Evolutionary conservation across 2,113 vertebrate genomes (phyloP), one percentile per base, ranked within the genome.

Genomic region (Planiliza haematocheilus): DNA sequence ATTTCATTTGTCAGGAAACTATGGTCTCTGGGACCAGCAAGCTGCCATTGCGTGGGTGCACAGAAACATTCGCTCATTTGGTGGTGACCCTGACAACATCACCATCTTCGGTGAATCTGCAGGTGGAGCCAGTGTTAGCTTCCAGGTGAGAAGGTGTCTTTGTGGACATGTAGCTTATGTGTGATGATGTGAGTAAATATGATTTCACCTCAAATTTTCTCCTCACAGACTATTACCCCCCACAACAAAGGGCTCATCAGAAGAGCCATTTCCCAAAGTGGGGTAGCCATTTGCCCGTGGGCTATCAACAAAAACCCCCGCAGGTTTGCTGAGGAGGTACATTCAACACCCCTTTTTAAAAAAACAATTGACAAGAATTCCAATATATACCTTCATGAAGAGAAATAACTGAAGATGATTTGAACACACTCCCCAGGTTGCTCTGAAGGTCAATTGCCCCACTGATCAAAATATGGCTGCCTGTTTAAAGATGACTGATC

Each of bases 91-190:
- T 0, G 41, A 93, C 64, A 98, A 95, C 84, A 94, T 98, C 86
- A 98, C 97, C 16, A 1, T 99, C 84, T 99, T 99, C 21, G 98
- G 98, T 62, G 96, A 99, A 45, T 99, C 98, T 0, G 98, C 97
- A 0, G 98, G 98, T 12, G 94, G 43, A 70, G 90, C 75, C 62
- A 88, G 89, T 65, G 88, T 91, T 20, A 89, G 30, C 79, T 92
- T 99, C 42, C 97, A 99, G 97, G 97, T 98, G 45, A 67, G 45
- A 42, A 7, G 6, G 1, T 20, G 48, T 49, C 36, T 59, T 16
- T 37, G 14, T 20, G 10, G 14, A 10, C 6, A 6, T 67, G 21
- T 11, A 34, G 1, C 10, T 21, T 8, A 21, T 21, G 5, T 30
- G 2, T 45, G 9, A 55, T 18, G 8, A 7, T 39, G 20, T 10